Evolutionary conservation across 2,113 vertebrate genomes (phyloP), one percentile per base, ranked within the genome.

Genomic region (Scophthalmus maximus): DNA sequence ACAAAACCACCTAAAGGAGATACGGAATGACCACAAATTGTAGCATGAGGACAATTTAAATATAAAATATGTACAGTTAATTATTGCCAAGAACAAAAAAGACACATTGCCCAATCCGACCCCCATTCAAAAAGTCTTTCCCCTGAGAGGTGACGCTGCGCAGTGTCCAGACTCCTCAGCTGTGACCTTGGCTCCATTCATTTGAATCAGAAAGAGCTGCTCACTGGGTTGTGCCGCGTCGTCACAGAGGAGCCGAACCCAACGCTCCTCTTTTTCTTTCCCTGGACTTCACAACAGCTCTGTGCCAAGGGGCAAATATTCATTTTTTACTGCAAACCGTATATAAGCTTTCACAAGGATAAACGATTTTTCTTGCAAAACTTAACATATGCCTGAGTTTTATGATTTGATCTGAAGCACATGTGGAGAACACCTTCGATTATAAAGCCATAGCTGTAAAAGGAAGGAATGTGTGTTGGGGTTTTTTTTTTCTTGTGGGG

Each of bases 351-450:
- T 53, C 55, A 47, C 70, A 46, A 34, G 38, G 76, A 82, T 82
- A 82, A 85, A 88, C 74, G 42, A 70, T 71, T 86, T 85, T 80
- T 34, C 27, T 73, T 36, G 49, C 51, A 67, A 64, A 80, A 67
- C 74, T 71, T 62, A 83, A 82, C 23, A 23, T 64, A 63, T 44
- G 59, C 44, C 26, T 68, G 63, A 46, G 57, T 74, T 73, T 77
- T 83, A 78, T 77, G 73, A 71, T 79, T 74, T 84, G 47, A 80
- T 84, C 64, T 69, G 62, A 89, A 83, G 60, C 82, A 75, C 81
- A 81, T 82, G 78, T 80, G 58, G 71, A 78, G 53, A 68, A 64
- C 72, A 74, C 74, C 60, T 79, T 50, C 17, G 17, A 52, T 77
- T 71, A 78, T 27, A 55, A 69, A 78, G 40, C 60, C 20, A 17